Conservation (phyloP, 2,888 invertebrate genomes). For the Drosophila mettleri region DNA sequence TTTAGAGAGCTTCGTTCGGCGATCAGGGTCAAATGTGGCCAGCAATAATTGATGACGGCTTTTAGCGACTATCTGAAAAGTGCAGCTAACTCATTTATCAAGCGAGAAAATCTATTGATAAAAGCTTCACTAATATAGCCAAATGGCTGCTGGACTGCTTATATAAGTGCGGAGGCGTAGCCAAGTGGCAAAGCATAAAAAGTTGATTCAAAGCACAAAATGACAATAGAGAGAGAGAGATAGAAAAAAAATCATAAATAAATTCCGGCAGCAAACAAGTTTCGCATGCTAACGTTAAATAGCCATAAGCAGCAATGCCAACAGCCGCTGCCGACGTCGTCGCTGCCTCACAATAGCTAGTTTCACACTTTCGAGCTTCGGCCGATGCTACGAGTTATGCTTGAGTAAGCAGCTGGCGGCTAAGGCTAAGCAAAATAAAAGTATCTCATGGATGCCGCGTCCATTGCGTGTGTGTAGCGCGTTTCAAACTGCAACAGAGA, state of each 20-base stretch:
- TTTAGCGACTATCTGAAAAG: slow-evolving; percentile 4
- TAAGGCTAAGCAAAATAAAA: slow-evolving; percentile 49
- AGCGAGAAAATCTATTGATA: slow-evolving; percentile 1
- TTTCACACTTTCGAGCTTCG: slow-evolving; percentile 63
- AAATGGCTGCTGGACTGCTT: neutral
- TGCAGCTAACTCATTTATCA: slow-evolving; percentile 10
- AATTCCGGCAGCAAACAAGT: slow-evolving; percentile 58
- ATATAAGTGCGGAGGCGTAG: neutral
- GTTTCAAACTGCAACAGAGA: slow-evolving; percentile 46
- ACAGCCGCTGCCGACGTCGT: slow-evolving; percentile 9
- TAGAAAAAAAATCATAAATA: slow-evolving; percentile 28
- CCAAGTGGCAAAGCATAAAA: slow-evolving; percentile 10
- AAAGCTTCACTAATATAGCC: neutral
- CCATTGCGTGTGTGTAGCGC: slow-evolving; percentile 55
- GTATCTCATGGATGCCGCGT: slow-evolving; percentile 68
- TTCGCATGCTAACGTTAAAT: slow-evolving; percentile 42
- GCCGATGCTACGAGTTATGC: slow-evolving; percentile 42
- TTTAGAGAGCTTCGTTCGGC: neutral
- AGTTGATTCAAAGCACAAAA: slow-evolving; percentile 9
- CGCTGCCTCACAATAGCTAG: slow-evolving; percentile 53
- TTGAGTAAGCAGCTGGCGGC: slow-evolving; percentile 52
- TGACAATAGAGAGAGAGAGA: neutral
- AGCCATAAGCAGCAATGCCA: slow-evolving; percentile 18
- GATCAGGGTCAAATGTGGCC: neutral
- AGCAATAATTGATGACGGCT: slow-evolving; percentile 14